A percentile compares a stretch with the other conserved stretches of the same genome.
These are phyloP conservation scores for Clarias fuscus DNA, from an alignment of 2,797 vertebrate species.

Conservation along the genomic window DNA sequence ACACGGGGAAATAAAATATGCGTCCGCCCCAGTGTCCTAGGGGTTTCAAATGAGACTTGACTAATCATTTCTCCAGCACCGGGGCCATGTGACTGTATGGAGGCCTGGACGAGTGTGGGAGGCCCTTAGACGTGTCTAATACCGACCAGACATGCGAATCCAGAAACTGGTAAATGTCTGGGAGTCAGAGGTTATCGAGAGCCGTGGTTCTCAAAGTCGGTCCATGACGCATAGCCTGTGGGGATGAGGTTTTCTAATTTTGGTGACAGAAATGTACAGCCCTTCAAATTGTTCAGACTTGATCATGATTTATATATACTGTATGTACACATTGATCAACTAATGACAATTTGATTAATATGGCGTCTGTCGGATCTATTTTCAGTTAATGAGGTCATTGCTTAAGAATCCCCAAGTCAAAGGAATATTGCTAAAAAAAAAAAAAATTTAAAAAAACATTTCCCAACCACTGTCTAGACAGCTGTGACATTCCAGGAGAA, in stretches of 20 bases:
- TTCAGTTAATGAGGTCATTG: not conserved
- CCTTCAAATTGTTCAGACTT: not conserved
- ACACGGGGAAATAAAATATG: slow-evolving; percentile 68
- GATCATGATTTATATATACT: not conserved
- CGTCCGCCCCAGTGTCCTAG: slow-evolving; percentile 61
- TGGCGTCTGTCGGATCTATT: not conserved
- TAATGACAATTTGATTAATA: not conserved
- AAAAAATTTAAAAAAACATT: slow-evolving; percentile 38
- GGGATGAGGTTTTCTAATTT: not conserved
- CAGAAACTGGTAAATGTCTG: slow-evolving; percentile 36
- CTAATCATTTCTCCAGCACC: slow-evolving; percentile 64
- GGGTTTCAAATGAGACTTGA: slow-evolving; percentile 53
- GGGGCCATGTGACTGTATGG: slow-evolving; percentile 23
- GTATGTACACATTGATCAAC: no score
- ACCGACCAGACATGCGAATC: slow-evolving; percentile 33
- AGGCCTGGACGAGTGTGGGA: slow-evolving; percentile 26
- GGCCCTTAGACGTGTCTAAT: slow-evolving; percentile 21
- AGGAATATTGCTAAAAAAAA: slow-evolving; percentile 13
- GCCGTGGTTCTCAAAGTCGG: not conserved
- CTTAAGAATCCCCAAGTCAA: not conserved
- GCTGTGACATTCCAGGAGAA: slow-evolving; percentile 47
- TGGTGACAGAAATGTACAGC: no score
- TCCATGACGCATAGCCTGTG: not conserved
- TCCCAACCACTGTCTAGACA: slow-evolving; percentile 70
- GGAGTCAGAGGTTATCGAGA: slow-evolving; percentile 29